Evolutionary conservation across 37 sponge, comb jelly and placozoan species (phyloP).

Genomic region (Spongilla lacustris): DNA sequence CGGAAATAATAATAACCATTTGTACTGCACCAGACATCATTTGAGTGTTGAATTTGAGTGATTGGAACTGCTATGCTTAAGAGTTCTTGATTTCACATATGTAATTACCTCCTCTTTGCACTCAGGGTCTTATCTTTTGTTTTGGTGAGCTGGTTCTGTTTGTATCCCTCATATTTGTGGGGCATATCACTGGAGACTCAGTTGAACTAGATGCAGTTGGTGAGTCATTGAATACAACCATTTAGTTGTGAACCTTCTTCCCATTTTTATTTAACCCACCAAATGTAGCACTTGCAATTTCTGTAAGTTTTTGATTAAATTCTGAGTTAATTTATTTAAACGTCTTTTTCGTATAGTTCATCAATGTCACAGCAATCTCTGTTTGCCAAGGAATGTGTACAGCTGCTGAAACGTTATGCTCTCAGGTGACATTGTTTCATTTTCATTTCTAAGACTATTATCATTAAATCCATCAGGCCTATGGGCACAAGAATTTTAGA

Average conservation of each 20-base stretch:
- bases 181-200: constrained; percentile 43
- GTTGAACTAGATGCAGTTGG: constrained; percentile 47
- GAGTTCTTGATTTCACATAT: no score
- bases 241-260: not conserved
- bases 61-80: no score
- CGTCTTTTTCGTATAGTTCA: constrained; percentile 13
- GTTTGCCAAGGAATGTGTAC: constrained; percentile 23
- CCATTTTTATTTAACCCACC: not conserved
- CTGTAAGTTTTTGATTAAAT: constrained; percentile 7
- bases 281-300: constrained; percentile 27
- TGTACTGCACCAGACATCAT: no score
- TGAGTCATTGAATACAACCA: not conserved
- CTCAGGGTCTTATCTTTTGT: constrained; percentile 15
- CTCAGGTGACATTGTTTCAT: no score
- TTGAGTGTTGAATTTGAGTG: no score
- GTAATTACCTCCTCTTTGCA: not conserved
- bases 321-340: not conserved
- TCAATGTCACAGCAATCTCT: constrained; percentile 35
- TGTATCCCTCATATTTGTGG: constrained; percentile 44
- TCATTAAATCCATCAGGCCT: constrained; percentile 35
- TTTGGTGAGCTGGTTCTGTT: constrained; percentile 34
- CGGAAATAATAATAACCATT: no score
- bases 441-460: no score
- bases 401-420: constrained; percentile 42
- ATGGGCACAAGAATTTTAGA: constrained; percentile 69